These are phyloP conservation scores for Laothoe populi DNA, from an alignment of 2,888 invertebrate genomes.

Conservation along the genomic window DNA sequence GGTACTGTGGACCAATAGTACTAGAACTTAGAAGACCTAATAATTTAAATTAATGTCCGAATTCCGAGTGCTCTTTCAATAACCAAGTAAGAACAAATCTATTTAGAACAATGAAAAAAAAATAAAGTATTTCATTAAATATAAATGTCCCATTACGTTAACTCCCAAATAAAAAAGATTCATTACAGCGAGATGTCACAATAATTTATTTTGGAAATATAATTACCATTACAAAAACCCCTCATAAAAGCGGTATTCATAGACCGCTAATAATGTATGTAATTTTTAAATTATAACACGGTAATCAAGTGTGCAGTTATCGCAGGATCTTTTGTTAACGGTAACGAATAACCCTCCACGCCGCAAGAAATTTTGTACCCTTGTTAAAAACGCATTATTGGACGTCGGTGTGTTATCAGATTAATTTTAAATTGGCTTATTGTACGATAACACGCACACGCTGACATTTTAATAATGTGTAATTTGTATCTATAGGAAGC, in stretches of 20 bases:
- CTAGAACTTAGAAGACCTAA: too few species aligned
- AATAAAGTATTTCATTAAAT: too few species aligned
- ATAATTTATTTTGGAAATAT: background rate
- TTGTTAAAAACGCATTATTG: conserved; percentile 52
- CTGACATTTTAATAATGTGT: conserved; percentile 39
- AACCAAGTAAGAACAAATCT: too few species aligned
- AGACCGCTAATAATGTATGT: conserved; percentile 14
- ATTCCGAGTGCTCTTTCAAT: too few species aligned
- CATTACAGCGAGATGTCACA: too few species aligned
- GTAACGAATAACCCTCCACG: conserved; percentile 22
- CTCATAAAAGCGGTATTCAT: background rate
- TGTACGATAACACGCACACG: conserved; percentile 40
- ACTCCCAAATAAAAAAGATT: too few species aligned
- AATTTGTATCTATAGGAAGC: conserved; percentile 36
- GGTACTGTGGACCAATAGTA: too few species aligned
- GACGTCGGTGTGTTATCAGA: conserved; percentile 51
- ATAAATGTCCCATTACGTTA: too few species aligned
- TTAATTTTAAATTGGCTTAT: conserved; percentile 53
- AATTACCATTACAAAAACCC: background rate
- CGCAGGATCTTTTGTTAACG: conserved; percentile 18
- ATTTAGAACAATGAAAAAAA: too few species aligned
- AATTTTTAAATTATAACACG: conserved; percentile 18
- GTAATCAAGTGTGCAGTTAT: conserved; percentile 26
- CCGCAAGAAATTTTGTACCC: conserved; percentile 44
- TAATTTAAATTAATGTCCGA: too few species aligned